phyloP scores from a whole-genome alignment of 64 coral and sea anemone species.

The Pachyseris speciosa region DNA sequence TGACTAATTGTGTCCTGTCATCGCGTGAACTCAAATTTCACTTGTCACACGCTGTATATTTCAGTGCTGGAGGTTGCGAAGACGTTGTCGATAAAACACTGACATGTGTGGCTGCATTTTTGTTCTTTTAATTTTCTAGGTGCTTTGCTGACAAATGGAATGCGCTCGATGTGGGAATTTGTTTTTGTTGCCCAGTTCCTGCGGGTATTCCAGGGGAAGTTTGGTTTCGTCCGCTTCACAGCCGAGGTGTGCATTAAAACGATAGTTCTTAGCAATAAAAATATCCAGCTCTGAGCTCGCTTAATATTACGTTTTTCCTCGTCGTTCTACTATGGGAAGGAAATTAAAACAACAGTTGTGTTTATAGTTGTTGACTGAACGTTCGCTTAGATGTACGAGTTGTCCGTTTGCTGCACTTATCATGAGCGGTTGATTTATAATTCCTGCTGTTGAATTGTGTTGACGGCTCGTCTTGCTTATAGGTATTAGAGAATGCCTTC shows the following conservation, averaged over 20 bases:
- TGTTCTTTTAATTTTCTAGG: conserved; percentile 75
- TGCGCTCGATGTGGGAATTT: conserved; percentile 99
- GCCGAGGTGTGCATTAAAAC: conserved; percentile 72
- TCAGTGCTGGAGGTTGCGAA: not conserved
- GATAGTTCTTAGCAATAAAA: not conserved
- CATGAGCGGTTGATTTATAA: conserved; percentile 45
- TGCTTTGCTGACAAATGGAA: conserved; percentile 73
- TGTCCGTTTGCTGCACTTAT: conserved; percentile 28
- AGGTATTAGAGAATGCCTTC: conserved; percentile 92
- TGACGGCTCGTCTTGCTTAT: conserved; percentile 62
- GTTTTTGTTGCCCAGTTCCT: conserved; percentile 99
- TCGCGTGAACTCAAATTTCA: conserved; percentile 99
- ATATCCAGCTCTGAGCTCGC: not conserved
- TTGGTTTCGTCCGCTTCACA: conserved; percentile 89
- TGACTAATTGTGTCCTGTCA: conserved; percentile 99
- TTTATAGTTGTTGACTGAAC: conserved; percentile 21
- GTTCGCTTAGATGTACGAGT: conserved; percentile 1
- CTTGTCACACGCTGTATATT: conserved; percentile 94
- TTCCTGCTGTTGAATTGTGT: conserved; percentile 71
- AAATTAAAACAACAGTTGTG: conserved; percentile 8
- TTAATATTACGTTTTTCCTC: not conserved
- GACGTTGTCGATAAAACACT: conserved; percentile 10
- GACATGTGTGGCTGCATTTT: not conserved
- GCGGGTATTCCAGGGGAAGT: conserved; percentile 94
- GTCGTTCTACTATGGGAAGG: not conserved